These are phyloP conservation scores for Sturnira hondurensis DNA, from an alignment of 2,113 vertebrate genomes.

Conservation along the genomic window DNA sequence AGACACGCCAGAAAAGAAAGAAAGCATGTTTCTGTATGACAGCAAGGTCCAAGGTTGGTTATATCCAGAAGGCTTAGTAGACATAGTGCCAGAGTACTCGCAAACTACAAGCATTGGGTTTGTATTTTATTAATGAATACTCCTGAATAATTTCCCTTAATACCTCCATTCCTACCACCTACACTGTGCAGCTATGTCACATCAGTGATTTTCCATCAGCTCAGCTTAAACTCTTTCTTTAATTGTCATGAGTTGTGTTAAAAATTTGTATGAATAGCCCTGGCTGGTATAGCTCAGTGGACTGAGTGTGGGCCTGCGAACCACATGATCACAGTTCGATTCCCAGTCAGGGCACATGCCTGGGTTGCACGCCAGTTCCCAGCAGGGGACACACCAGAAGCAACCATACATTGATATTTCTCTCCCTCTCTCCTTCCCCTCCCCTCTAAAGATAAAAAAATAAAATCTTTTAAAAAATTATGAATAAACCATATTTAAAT, in stretches of 20 bases:
- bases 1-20: constrained; percentile 18
- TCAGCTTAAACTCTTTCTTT: not conserved
- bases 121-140: not conserved
- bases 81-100: not conserved
- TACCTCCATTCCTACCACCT: not conserved
- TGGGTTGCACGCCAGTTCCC: too few relatives aligned
- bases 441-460: too few relatives aligned
- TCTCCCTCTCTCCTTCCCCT: too few relatives aligned
- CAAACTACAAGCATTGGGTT: not conserved
- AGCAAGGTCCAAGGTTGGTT: not conserved
- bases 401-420: too few relatives aligned
- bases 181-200: not conserved
- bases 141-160: not conserved
- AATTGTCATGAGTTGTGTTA: not conserved
- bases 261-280: not conserved
- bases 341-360: too few relatives aligned
- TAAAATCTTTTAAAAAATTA: too few relatives aligned
- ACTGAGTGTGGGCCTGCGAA: too few relatives aligned
- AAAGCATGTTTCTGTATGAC: not conserved
- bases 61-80: not conserved
- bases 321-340: too few relatives aligned
- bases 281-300: too few relatives aligned
- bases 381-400: too few relatives aligned
- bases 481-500: constrained; percentile 10
- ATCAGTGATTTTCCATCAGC: not conserved